Conservation (phyloP, 2,797 vertebrate genomes). For the Melanotaenia nigrans region DNA sequence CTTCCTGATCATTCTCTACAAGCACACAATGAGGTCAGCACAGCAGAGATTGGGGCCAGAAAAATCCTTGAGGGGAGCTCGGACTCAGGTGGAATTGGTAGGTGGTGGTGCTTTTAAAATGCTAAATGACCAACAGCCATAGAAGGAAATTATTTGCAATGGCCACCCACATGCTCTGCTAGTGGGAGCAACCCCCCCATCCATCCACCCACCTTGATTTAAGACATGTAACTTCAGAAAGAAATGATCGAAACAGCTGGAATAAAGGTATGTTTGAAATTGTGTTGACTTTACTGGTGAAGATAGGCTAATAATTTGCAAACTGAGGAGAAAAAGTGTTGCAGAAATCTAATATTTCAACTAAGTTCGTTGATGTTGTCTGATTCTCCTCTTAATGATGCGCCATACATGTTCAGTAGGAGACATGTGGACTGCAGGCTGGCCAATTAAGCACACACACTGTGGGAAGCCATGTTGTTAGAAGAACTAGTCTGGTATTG, state of each 20-base stretch:
- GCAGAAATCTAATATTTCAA: neutral
- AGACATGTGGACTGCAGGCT: neutral
- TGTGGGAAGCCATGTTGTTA: too few relatives aligned
- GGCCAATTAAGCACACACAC: too few relatives aligned
- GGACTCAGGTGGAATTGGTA: conserved; percentile 9
- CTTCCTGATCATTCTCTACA: neutral
- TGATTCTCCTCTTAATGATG: neutral
- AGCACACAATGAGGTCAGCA: conserved; percentile 12
- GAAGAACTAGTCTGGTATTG: too few relatives aligned
- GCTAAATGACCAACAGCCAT: neutral
- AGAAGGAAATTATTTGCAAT: conserved; percentile 15
- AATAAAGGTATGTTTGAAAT: too few relatives aligned
- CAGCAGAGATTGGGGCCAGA: conserved; percentile 4
- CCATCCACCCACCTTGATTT: too few relatives aligned
- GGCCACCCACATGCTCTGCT: neutral
- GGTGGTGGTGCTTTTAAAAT: conserved; percentile 8
- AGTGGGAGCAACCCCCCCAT: too few relatives aligned
- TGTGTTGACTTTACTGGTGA: too few relatives aligned
- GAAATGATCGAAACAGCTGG: too few relatives aligned
- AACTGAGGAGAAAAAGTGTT: too few relatives aligned
- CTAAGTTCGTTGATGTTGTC: neutral
- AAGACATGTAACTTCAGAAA: too few relatives aligned
- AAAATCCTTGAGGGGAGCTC: conserved; percentile 1
- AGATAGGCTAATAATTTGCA: too few relatives aligned
- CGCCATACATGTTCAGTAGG: neutral